Conservation (phyloP, 2,888 invertebrate species). For the Epistrophe grossulariae region DNA sequence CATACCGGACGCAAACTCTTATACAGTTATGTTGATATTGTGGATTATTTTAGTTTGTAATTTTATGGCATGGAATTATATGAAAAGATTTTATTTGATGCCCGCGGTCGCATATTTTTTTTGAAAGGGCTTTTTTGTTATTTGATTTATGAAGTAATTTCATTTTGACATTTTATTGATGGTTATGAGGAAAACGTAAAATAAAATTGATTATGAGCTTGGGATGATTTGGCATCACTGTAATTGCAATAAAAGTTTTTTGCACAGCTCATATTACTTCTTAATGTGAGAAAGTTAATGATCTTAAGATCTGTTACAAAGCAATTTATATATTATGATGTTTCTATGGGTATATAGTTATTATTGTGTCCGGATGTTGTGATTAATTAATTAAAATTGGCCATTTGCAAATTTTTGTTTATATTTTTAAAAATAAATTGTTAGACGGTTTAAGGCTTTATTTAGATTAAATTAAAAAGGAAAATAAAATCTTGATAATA, state of each 20-base stretch:
- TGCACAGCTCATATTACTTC: neutral
- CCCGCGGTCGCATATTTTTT: neutral
- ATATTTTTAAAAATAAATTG: no score
- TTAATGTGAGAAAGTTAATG: neutral
- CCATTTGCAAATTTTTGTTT: no score
- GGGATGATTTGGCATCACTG: neutral
- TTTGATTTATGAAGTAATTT: slow-evolving; percentile 35
- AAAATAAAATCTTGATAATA: no score
- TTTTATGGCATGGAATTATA: slow-evolving; percentile 23
- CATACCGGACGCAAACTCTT: neutral
- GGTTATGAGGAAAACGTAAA: neutral
- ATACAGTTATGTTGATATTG: neutral
- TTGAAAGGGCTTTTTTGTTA: neutral
- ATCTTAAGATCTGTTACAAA: neutral
- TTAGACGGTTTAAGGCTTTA: no score
- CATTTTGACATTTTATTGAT: slow-evolving; percentile 18
- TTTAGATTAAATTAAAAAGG: no score
- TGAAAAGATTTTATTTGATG: slow-evolving; percentile 29
- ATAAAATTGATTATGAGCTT: neutral
- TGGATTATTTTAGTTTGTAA: neutral
- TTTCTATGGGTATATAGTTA: no score
- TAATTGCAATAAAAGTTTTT: neutral
- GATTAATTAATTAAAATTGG: no score
- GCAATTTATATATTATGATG: no score
- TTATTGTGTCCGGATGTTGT: no score